Evolutionary conservation across 2,888 invertebrate genomes (phyloP).

Genomic region (Eupeodes latifasciatus): DNA sequence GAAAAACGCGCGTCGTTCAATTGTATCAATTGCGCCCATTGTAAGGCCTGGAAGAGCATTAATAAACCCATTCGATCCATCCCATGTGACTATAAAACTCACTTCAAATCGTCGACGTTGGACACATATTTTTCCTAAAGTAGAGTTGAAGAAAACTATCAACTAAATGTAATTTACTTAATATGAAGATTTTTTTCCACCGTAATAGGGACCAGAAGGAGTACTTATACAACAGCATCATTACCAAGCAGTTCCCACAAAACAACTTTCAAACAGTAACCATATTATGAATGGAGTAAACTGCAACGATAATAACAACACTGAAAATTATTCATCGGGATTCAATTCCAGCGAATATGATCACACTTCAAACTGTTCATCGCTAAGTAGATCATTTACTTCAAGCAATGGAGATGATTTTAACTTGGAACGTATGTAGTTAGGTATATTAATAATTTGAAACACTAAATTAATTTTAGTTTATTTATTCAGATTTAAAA

Average conservation of each 20-base stretch:
- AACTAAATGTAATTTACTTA: neutral
- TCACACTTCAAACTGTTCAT: constrained; percentile 81
- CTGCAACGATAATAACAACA: constrained; percentile 79
- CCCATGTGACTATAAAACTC: constrained; percentile 97
- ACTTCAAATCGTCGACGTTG: constrained; percentile 97
- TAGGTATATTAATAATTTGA: neutral
- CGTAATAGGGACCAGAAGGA: constrained; percentile 90
- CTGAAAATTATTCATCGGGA: constrained; percentile 77
- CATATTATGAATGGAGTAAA: constrained; percentile 77
- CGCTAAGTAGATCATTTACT: constrained; percentile 79
- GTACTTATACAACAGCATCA: constrained; percentile 97
- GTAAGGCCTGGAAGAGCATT: constrained; percentile 92
- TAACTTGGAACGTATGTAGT: constrained; percentile 79
- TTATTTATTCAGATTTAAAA: constrained; percentile 78
- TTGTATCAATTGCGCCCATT: constrained; percentile 85
- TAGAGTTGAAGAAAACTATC: constrained; percentile 39
- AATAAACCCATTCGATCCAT: constrained; percentile 99
- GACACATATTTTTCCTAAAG: constrained; percentile 99
- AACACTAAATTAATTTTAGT: neutral
- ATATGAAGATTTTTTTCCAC: neutral
- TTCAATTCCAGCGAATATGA: constrained; percentile 82
- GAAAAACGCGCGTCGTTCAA: constrained; percentile 81
- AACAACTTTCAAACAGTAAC: constrained; percentile 74
- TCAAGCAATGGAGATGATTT: constrained; percentile 79
- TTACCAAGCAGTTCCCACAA: constrained; percentile 91